Conservation (phyloP, 1,140 invertebrate species). For the Heliconius nattereri region DNA sequence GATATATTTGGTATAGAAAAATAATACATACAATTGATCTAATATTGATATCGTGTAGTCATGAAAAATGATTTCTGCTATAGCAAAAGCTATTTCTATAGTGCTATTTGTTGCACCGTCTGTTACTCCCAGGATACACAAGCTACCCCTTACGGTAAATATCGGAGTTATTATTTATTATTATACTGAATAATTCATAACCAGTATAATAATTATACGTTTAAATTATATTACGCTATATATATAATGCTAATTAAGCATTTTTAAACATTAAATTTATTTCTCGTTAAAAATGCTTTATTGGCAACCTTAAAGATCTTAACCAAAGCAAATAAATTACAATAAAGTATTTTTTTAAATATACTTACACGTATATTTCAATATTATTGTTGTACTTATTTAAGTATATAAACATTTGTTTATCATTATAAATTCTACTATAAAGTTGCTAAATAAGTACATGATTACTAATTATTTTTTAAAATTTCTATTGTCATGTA, state of each 20-base stretch:
- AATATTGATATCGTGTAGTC: constrained; percentile 44
- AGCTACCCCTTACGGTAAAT: constrained; percentile 64
- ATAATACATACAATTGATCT: not conserved
- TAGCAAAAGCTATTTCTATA: constrained; percentile 49
- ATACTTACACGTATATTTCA: not conserved
- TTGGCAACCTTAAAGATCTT: not conserved
- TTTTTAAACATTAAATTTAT: not conserved
- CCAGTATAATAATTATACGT: not conserved
- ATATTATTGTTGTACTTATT: not conserved
- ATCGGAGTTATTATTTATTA: not conserved
- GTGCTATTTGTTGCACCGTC: constrained; percentile 48
- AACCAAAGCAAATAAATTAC: no score
- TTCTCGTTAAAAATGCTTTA: not conserved
- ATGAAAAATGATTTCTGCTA: constrained; percentile 67
- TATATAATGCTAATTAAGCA: no score
- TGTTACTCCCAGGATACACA: constrained; percentile 67
- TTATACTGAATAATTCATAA: not conserved
- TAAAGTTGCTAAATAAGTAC: not conserved
- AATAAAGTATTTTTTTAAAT: no score
- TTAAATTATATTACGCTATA: no score
- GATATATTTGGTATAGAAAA: not conserved
- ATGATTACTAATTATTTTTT: not conserved
- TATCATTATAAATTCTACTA: not conserved
- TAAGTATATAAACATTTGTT: no score
- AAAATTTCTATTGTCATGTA: not conserved